Percentiles rank a stretch among this genome's conserved stretches.
These are phyloP conservation scores for Nycticorax nycticorax DNA, from an alignment of 2,113 vertebrate genomes.

Conservation along the genomic window DNA sequence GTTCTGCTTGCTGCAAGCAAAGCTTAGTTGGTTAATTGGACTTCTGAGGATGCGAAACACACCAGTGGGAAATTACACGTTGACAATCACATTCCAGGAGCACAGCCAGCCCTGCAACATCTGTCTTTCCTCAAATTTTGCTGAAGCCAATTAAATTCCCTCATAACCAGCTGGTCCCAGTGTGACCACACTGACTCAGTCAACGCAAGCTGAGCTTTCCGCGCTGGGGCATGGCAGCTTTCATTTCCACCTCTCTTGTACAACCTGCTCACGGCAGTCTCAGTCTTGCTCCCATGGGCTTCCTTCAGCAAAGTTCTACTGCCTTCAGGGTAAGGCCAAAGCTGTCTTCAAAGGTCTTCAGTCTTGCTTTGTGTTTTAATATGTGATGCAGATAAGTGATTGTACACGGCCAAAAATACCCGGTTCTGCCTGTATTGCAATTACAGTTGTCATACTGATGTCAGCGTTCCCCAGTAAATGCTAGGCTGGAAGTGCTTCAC, in stretches of 20 bases:
- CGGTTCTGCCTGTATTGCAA: not conserved
- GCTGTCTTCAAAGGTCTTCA: not conserved
- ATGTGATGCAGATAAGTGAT: not conserved
- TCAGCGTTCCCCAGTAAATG: not conserved
- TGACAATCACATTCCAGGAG: not conserved
- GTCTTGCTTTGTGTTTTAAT: not conserved
- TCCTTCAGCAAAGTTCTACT: not conserved
- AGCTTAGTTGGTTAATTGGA: conserved; percentile 32
- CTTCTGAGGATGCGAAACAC: conserved; percentile 2
- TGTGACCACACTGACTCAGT: not conserved
- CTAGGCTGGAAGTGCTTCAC: not conserved
- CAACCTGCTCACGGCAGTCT: rapidly evolving
- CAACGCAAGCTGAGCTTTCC: not conserved
- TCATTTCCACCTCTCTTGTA: not conserved
- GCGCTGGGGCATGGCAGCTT: not conserved
- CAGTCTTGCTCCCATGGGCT: not conserved
- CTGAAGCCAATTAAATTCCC: not conserved
- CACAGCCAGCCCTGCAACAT: conserved; percentile 32
- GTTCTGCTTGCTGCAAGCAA: not conserved
- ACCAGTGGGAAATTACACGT: not conserved
- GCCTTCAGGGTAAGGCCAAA: not conserved
- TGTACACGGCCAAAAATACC: not conserved
- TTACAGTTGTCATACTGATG: not conserved
- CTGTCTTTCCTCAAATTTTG: conserved; percentile 48
- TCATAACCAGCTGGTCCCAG: conserved; percentile 23